A percentile compares a stretch with the other conserved stretches of the same genome.
phyloP scores from a whole-genome alignment of 2,113 vertebrate species.

The Grantiella picta region DNA sequence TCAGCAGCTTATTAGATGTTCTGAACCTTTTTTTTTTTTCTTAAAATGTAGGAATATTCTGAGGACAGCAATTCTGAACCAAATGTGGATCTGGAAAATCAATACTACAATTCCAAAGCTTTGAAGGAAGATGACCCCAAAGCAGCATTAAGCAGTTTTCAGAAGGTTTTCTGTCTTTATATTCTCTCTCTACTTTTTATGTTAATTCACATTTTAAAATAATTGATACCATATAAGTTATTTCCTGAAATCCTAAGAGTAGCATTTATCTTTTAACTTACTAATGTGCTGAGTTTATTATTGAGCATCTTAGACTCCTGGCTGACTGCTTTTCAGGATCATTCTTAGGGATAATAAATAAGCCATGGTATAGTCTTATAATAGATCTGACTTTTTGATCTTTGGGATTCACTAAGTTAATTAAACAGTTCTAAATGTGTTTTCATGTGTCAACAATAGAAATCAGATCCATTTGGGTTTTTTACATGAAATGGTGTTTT shows the following conservation, averaged over 20 bases:
- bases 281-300: background rate
- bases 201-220: background rate
- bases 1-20: background rate
- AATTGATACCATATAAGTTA: background rate
- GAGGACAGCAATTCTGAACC: constrained; percentile 99
- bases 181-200: background rate
- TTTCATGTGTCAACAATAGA: background rate
- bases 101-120: constrained; percentile 99
- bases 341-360: background rate
- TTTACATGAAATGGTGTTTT: background rate
- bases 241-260: background rate
- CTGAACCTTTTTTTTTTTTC: background rate
- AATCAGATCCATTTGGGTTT: background rate
- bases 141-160: constrained; percentile 96
- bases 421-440: background rate
- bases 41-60: constrained; percentile 88
- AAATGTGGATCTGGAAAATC: constrained; percentile 99
- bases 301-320: background rate
- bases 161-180: constrained; percentile 82
- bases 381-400: background rate
- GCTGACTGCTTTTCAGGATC: background rate
- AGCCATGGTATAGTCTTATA: background rate
- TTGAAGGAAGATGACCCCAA: constrained; percentile 99
- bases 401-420: background rate
- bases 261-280: background rate